These are phyloP conservation scores for Hydrotaea diabolus DNA, from an alignment of 2,888 invertebrate species.

Conservation along the genomic window DNA sequence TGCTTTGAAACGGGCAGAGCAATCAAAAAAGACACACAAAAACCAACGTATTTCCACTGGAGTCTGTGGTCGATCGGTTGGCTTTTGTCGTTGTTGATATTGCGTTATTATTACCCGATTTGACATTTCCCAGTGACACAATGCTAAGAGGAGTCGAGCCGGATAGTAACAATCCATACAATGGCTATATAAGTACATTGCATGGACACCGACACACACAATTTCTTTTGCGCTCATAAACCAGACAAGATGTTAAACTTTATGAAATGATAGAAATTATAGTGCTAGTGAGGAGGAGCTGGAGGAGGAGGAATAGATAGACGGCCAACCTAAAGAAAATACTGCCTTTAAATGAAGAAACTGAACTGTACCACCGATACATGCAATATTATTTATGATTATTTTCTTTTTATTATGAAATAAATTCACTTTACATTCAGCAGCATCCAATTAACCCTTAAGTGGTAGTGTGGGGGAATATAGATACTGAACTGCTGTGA, in stretches of 20 bases:
- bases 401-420: slow-evolving; percentile 56
- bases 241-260: slow-evolving; percentile 21
- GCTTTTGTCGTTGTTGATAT: background rate
- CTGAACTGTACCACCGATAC: background rate
- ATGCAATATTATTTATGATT: slow-evolving; percentile 39
- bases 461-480: background rate
- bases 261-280: slow-evolving; percentile 31
- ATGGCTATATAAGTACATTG: slow-evolving; percentile 37
- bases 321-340: background rate
- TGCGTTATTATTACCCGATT: slow-evolving; percentile 38
- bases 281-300: background rate
- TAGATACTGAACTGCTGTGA: background rate
- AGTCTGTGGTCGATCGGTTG: background rate
- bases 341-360: too few relatives aligned
- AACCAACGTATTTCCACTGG: slow-evolving; percentile 24
- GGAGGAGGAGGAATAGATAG: background rate
- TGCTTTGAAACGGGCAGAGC: slow-evolving; percentile 6
- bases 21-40: slow-evolving; percentile 20
- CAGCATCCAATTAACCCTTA: slow-evolving; percentile 39
- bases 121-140: slow-evolving; percentile 66
- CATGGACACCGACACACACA: slow-evolving; percentile 37
- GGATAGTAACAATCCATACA: slow-evolving; percentile 7
- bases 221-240: slow-evolving; percentile 37
- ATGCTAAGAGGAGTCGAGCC: slow-evolving; percentile 55
- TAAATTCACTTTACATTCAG: slow-evolving; percentile 2